Percentiles rank a stretch among this genome's conserved stretches.
Evolutionary conservation across 2,797 vertebrate genomes (phyloP).

Genomic region (Orientallactaga sibirica): DNA sequence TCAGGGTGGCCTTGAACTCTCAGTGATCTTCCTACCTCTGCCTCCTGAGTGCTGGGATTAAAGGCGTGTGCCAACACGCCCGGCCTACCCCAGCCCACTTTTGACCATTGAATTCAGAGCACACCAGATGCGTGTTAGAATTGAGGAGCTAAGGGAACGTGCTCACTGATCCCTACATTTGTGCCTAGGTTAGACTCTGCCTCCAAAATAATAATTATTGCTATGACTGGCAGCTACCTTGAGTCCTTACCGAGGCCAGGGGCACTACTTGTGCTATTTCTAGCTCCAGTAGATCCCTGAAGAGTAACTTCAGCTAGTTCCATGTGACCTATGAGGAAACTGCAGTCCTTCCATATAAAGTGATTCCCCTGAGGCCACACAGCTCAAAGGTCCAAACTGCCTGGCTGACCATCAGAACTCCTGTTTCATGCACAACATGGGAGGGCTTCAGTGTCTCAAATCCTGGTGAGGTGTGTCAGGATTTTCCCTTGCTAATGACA

Average conservation of each 20-base stretch:
- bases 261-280: not conserved
- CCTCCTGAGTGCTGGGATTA: no score
- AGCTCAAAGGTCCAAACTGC: not conserved
- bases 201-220: not conserved
- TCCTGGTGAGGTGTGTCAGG: slow-evolving; percentile 39
- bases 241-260: not conserved
- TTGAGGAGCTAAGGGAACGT: not conserved
- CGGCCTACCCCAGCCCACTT: not conserved
- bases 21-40: no score
- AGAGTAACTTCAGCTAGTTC: not conserved
- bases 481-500: slow-evolving; percentile 37
- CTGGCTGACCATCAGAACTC: not conserved
- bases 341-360: not conserved
- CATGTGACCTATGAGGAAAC: not conserved
- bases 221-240: not conserved
- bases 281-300: not conserved
- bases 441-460: slow-evolving; percentile 25
- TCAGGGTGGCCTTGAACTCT: no score
- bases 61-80: no score
- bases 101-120: not conserved
- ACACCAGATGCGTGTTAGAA: not conserved
- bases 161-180: not conserved
- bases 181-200: not conserved
- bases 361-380: not conserved
- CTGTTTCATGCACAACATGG: not conserved